Conservation (phyloP, 2,113 vertebrate genomes). For the Copsychus sechellarum region DNA sequence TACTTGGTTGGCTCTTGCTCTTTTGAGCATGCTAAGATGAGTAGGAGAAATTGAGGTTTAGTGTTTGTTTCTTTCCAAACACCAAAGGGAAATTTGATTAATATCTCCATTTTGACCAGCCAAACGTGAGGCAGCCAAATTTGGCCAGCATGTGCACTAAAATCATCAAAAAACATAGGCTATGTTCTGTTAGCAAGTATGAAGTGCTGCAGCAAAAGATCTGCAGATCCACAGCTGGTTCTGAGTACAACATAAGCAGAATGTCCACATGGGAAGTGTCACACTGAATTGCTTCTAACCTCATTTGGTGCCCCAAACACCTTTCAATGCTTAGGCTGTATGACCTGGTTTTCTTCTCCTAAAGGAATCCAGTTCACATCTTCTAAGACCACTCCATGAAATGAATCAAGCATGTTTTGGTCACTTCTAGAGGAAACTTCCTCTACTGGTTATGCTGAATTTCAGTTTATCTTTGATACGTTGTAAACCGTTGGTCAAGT, state of each 20-base stretch:
- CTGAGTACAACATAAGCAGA: not conserved
- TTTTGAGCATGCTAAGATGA: not conserved
- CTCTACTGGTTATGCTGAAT: accelerated
- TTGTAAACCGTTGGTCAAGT: not conserved
- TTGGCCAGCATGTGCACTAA: not conserved
- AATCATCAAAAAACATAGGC: not conserved
- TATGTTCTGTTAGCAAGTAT: not conserved
- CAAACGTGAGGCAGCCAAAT: not conserved
- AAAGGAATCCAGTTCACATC: not conserved
- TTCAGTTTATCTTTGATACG: not conserved
- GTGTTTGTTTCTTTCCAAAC: not conserved
- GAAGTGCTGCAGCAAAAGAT: not conserved
- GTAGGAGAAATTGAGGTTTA: not conserved
- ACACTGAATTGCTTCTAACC: not conserved
- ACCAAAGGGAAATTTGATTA: not conserved
- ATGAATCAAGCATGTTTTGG: not conserved
- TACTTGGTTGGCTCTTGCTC: not conserved
- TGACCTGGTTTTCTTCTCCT: not conserved
- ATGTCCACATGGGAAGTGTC: not conserved
- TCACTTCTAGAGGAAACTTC: not conserved
- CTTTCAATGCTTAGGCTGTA: not conserved
- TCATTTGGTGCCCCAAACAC: not conserved
- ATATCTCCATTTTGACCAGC: not conserved
- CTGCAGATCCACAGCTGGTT: not conserved
- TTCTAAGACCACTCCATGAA: not conserved